Evolutionary conservation across 2,797 vertebrate species (phyloP), one percentile per base, ranked within the genome.

Genomic region (Aeoliscus strigatus): DNA sequence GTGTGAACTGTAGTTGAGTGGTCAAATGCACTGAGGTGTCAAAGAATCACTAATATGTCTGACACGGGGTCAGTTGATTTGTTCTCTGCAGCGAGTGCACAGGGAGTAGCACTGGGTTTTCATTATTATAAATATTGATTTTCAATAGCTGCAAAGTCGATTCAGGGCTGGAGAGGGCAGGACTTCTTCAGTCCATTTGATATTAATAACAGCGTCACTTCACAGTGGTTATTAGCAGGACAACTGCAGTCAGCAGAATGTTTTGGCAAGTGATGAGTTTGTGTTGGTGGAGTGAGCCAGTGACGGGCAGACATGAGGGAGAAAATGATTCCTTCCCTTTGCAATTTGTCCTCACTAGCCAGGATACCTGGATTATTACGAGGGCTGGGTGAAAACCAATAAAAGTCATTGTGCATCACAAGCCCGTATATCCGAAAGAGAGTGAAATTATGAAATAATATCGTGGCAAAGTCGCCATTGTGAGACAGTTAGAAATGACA

Each of bases 401-500:
- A 41, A 14, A n/a, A 14, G 39, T 77, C 55, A 46, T 73, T 73
- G 71, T 63, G 33, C 58, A 66, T 70, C 40, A 43, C 51, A 27
- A 57, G 47, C 67, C 56, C 54, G 52, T 75, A 60, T 57, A 72
- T 81, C 58, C 73, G 53, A 70, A 71, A 59, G 31, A 43, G 56
- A 51, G 52, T 6, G 37, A 70, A 66, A 77, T 66, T 64, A 66
- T 52, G 72, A 78, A 70, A 65, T 67, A 76, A 78, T 80, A 70
- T 73, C 68, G 65, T 70, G 25, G 65, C 59, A 49, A 65, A 76
- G 61, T 69, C 72, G 80, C 51, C 34, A 17, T 51, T 66, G 61
- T 73, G 75, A 84, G 82, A 66, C 71, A 67, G 77, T 84, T 81
- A 72, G 74, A 61, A 72, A 73, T 70, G 79, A 82, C 71, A 83